Evolutionary conservation across 92 coral and sea anemone species (phyloP), one percentile per base, ranked within the genome.

Genomic region (Montipora capitata): DNA sequence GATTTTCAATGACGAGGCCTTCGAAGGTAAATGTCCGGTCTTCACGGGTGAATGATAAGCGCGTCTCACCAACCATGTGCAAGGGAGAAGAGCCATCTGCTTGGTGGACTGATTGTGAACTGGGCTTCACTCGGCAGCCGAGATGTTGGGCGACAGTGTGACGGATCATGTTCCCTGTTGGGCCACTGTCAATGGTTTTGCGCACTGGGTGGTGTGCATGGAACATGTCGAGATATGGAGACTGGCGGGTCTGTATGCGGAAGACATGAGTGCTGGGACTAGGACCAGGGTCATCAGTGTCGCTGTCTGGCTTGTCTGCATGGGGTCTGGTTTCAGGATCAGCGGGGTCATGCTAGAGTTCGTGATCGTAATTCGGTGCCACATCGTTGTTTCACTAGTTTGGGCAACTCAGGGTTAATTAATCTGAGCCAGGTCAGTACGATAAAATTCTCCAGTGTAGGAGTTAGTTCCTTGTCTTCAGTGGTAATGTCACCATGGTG

Each of bases 151-250:
- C 64, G n/a, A 58, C n/a, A 13, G 64, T 11, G 64, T 58, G 64
- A 15, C 64, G 64, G 4, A 3, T 58, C 64, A 58, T 58, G 64
- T 58, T 58, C 3, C 17, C 64, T 11, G 64, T 58, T 6, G 17
- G 12, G 15, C 64, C 64, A 1, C 64, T 58, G 64, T 75, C 78
- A n/a, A 86, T 64, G 16, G 83, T 62, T 70, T 73, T 69, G 20
- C 83, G 80, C 2, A 76, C 68, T 4, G 79, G 77, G 41, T 85
- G 87, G 78, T 89, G 90, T 16, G 86, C 86, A 52, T 85, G 51
- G 67, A 90, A 85, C 62, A 38, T 78, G 65, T 90, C 94, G 8
- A 89, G 7, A 68, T 85, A 79, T 13, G 94, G 94, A 44, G 94
- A 90, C 82, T 90, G 91, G 38, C 86, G 85, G 49, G 86, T 79